Base-by-base conservation (phyloP, 2,888 invertebrate genomes). In the Clunio marinus region DNA sequence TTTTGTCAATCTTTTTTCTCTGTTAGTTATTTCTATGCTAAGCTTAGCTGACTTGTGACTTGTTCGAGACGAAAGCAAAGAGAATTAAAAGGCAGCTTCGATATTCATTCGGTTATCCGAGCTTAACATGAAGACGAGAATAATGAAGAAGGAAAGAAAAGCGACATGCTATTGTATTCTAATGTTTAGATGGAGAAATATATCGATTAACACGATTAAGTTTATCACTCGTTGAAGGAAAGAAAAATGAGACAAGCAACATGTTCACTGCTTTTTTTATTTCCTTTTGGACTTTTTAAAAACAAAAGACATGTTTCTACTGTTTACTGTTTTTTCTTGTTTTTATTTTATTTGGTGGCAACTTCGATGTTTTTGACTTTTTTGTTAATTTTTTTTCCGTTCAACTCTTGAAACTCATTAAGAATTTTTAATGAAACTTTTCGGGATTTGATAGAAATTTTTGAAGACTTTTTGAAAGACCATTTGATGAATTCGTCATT, bases 201-300 rank as follows among this genome's bases (percentile, higher is more conserved):
- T 55, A 66, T 66, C 66, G 66, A 66, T 66, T 66, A 66, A 66
- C 66, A 66, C 66, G 66, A 66, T 66, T 66, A 66, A 46, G 17
- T 66, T 66, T 66, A 66, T 66, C 66, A 66, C 66, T 35, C 55
- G 57, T 55, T 46, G 32, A 45, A 20, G 32, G 22, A 37, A 60
- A 22, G 13, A 3, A 35, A 62, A 51, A n/a, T n/a, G n/a, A 55
- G 25, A 45, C 45, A 66, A 45, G 55, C n/a, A 66, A 55, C 25
- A 35, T 66, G 32, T 55, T 24, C n/a, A 28, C 20, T 4, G 27
- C 20, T 7, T 55, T 35, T 13, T 32, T 59, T 32, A 32, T 59
- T 59, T 59, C 59, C 59, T 59, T 59, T 59, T 59, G 32, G 7
- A 35, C 28, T 35, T 32, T n/a, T 45, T 5, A 45, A 45, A 32